phyloP scores from a whole-genome alignment of 2,888 invertebrate species.

The Strigamia maritima region DNA sequence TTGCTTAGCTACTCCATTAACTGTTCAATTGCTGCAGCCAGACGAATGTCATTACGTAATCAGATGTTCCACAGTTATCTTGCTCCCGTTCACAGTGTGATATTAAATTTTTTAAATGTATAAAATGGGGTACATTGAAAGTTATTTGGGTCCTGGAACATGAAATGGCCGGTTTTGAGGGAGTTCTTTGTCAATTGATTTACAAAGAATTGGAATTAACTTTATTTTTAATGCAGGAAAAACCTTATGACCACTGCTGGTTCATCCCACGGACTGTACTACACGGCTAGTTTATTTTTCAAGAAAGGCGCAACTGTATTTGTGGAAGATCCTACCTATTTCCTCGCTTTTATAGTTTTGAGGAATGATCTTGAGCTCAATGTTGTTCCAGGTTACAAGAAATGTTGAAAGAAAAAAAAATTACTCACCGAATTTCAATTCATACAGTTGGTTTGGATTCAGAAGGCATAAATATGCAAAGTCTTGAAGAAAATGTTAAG shows the following conservation, averaged over 20 bases:
- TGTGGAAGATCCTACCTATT: constrained; percentile 65
- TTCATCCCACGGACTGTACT: constrained; percentile 61
- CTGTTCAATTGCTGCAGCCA: no score
- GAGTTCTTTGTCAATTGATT: no score
- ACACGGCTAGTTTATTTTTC: constrained; percentile 57
- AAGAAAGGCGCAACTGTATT: constrained; percentile 59
- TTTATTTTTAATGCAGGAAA: constrained; percentile 50
- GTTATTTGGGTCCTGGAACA: background rate
- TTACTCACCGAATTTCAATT: background rate
- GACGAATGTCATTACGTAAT: no score
- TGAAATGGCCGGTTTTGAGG: no score
- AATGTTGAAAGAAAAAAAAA: no score
- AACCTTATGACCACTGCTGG: constrained; percentile 61
- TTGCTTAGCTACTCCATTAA: no score
- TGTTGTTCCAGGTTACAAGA: constrained; percentile 54
- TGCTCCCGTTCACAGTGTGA: no score
- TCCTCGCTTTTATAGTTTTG: constrained; percentile 60
- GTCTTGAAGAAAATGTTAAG: constrained; percentile 54
- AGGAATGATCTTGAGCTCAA: constrained; percentile 58
- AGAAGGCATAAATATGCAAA: constrained; percentile 57
- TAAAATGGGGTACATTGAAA: no score
- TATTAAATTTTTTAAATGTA: no score
- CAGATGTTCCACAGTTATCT: no score
- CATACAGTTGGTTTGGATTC: constrained; percentile 55
- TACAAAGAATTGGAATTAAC: no score